Base-by-base conservation (phyloP, 2,888 invertebrate genomes). In the Philereme transversata region DNA sequence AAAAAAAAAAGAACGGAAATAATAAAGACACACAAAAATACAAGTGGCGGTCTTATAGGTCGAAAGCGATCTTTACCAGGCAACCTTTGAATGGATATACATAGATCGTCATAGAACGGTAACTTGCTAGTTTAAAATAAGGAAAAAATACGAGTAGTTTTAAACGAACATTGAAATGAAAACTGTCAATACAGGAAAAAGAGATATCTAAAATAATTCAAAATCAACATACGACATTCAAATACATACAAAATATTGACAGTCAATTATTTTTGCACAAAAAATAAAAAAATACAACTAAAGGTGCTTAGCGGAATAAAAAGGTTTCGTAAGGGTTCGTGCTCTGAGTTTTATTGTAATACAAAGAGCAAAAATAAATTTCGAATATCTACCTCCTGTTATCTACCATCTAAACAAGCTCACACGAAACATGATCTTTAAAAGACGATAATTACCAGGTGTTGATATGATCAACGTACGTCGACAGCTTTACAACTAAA, bases 401-500 rank as follows among this genome's bases (percentile, higher is more conserved):
- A 70, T 68, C 65, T 64, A 59, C 41, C 53, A 70, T 70, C 70
- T 64, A 43, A 61, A 60, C 67, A 68, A 57, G 62, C 58, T 62
- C 59, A 48, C 64, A 55, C 53, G 70, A 65, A 70, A 70, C 68
- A 67, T 68, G 70, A 70, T 70, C 67, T 65, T 63, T 65, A 57
- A 68, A 68, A 52, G 62, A 54, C 56, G 70, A 70, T 70, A 65
- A 70, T 70, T 68, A 68, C 68, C 68, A 62, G 57, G 61, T 64
- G 65, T 64, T 65, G 68, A 68, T 70, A 65, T 57, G 54, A 70
- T 68, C 70, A 64, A 54, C 51, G 57, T 60, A 55, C 64, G 70
- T 65, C 64, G 65, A 67, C 68, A 62, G 68, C 62, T 59, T 61
- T 64, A 65, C 61, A 62, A 62, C 57, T 62, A 52, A 66, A 63